Conservation (phyloP, 2,113 vertebrate genomes). For the Oxyura jamaicensis region DNA sequence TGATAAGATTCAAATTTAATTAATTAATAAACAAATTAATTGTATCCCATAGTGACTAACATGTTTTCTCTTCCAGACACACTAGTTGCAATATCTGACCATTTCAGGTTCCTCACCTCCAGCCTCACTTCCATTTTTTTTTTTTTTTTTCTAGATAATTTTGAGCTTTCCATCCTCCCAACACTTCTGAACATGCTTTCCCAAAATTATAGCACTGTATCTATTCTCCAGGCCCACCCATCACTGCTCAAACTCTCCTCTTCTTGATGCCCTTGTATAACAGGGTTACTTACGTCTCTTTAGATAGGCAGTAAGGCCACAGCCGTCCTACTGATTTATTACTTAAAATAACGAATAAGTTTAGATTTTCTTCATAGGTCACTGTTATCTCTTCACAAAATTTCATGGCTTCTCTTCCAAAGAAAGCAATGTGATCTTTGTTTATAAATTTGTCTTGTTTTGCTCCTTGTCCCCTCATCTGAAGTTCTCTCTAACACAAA, state of each 20-base stretch:
- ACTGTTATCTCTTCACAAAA: background rate
- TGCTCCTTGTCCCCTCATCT: background rate
- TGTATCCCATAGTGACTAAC: background rate
- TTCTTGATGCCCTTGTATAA: background rate
- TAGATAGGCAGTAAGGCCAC: background rate
- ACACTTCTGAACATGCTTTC: background rate
- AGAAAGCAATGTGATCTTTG: background rate
- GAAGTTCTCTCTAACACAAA: background rate
- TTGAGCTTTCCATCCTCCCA: background rate
- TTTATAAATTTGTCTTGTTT: background rate
- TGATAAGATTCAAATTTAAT: background rate
- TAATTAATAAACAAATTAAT: background rate
- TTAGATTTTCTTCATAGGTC: background rate
- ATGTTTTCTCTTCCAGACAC: background rate
- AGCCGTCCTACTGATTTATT: background rate
- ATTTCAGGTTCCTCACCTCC: background rate
- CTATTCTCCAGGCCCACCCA: background rate
- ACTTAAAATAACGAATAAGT: background rate
- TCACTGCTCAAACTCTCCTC: background rate
- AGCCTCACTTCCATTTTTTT: background rate
- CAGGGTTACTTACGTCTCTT: background rate
- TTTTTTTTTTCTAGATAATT: background rate
- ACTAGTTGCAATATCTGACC: fast-evolving
- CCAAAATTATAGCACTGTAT: background rate
- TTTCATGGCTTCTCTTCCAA: background rate